Evolutionary conservation across 2,797 vertebrate species (phyloP).

Genomic region (Anolis apletophallus): DNA sequence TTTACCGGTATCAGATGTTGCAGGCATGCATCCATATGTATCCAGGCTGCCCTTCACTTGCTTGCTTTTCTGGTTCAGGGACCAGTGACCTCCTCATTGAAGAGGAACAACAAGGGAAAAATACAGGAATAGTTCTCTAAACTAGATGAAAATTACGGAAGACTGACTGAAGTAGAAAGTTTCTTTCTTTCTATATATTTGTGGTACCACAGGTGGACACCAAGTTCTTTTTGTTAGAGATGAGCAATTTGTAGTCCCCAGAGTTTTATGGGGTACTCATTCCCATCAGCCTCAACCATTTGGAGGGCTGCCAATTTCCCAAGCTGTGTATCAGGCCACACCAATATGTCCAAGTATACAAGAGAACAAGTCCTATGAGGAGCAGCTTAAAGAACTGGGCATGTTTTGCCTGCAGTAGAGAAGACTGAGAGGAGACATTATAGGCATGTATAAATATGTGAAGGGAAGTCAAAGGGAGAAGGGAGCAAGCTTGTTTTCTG

Average conservation of each 20-base stretch:
- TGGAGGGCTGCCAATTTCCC: no score
- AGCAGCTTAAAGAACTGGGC: no score
- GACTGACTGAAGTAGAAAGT: not conserved
- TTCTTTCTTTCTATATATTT: not conserved
- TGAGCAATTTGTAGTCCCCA: not conserved
- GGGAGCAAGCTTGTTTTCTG: no score
- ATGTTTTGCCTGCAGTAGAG: no score
- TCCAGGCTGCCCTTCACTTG: not conserved
- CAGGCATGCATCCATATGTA: slow-evolving; percentile 1
- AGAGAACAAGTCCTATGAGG: no score
- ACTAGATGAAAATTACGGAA: not conserved
- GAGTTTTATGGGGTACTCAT: not conserved
- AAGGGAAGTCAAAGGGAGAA: no score
- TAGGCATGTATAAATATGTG: no score
- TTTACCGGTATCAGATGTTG: not conserved
- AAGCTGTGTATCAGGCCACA: no score
- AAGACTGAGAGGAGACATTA: no score
- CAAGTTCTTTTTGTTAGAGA: not conserved
- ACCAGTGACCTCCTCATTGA: not conserved
- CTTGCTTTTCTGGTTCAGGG: slow-evolving; percentile 1
- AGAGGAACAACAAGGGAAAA: not conserved
- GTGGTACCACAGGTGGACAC: no score
- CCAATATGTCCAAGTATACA: no score
- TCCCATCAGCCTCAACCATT: no score
- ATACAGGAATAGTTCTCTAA: not conserved